Percentiles rank a stretch among this genome's conserved stretches.
Conservation (phyloP, 2,888 invertebrate genomes). For the Lobophora halterata region DNA sequence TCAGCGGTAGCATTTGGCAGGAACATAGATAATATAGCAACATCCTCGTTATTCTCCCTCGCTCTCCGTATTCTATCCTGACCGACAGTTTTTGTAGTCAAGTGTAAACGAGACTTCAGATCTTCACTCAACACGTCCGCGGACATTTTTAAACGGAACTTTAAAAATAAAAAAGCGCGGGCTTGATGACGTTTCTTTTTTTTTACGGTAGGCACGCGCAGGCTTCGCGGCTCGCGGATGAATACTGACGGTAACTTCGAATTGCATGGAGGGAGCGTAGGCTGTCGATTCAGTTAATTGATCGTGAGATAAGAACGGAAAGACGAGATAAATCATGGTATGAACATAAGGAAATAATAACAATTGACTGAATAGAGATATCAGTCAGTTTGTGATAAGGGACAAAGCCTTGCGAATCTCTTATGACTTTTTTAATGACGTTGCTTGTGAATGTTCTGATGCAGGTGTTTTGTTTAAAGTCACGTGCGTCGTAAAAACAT, state of each 20-base stretch:
- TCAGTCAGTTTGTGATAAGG: slow-evolving; percentile 3
- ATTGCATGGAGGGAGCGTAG: slow-evolving; percentile 43
- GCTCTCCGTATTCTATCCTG: slow-evolving; percentile 90
- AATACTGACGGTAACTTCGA: slow-evolving; percentile 52
- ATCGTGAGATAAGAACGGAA: slow-evolving; percentile 55
- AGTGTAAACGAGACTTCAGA: slow-evolving; percentile 85
- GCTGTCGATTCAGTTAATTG: slow-evolving; percentile 67
- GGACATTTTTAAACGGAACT: slow-evolving; percentile 77
- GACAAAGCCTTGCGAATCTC: background rate
- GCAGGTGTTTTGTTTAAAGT: slow-evolving; percentile 13
- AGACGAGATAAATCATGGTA: slow-evolving; percentile 32
- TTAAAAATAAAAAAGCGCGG: slow-evolving; percentile 42
- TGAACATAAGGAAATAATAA: slow-evolving; percentile 34
- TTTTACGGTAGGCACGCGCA: slow-evolving; percentile 35
- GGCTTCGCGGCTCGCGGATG: slow-evolving; percentile 71
- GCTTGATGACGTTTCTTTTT: slow-evolving; percentile 41
- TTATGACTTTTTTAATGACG: slow-evolving; percentile 11
- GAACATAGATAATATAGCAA: slow-evolving; percentile 93
- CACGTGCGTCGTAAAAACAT: slow-evolving; percentile 14
- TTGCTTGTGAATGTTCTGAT: slow-evolving; percentile 7
- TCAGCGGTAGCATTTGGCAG: slow-evolving; percentile 84
- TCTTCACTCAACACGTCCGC: slow-evolving; percentile 90
- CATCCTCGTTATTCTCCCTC: slow-evolving; percentile 91
- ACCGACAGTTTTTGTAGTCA: slow-evolving; percentile 90
- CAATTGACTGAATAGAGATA: slow-evolving; percentile 21